Evolutionary conservation across 2,797 vertebrate species (phyloP).

Genomic region (Allobates femoralis): DNA sequence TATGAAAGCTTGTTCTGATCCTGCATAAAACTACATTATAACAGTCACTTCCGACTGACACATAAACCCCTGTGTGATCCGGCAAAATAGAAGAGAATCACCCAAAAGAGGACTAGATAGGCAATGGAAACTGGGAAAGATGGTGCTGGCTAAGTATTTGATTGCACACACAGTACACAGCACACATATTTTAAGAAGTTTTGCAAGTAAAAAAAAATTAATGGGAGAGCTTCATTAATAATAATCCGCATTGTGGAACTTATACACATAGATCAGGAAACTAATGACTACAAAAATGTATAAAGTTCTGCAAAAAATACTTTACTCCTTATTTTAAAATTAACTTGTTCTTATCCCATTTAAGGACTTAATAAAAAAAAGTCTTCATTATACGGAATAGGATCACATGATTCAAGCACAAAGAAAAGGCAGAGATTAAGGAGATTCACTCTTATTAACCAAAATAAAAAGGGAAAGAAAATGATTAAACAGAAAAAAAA

Average conservation of each 20-base stretch:
- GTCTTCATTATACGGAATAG: constrained; percentile 11
- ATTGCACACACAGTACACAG: too few species aligned
- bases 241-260: not conserved
- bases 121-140: too few species aligned
- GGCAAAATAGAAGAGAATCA: too few species aligned
- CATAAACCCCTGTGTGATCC: too few species aligned
- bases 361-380: not conserved
- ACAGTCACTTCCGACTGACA: too few species aligned
- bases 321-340: constrained; percentile 11
- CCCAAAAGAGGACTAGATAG: too few species aligned
- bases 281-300: not conserved
- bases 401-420: constrained; percentile 4
- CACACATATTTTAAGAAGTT: too few species aligned
- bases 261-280: too few species aligned
- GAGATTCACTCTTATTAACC: constrained; percentile 50
- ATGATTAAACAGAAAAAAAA: constrained; percentile 57
- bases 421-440: constrained; percentile 42
- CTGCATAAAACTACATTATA: too few species aligned
- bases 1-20: too few species aligned
- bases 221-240: not conserved
- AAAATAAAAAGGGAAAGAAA: constrained; percentile 57
- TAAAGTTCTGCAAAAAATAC: not conserved
- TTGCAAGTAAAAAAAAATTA: too few species aligned
- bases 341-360: constrained; percentile 22
- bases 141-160: too few species aligned